These are phyloP conservation scores for Apis mellifera DNA, from an alignment of 1,140 invertebrate species.

Conservation along the genomic window DNA sequence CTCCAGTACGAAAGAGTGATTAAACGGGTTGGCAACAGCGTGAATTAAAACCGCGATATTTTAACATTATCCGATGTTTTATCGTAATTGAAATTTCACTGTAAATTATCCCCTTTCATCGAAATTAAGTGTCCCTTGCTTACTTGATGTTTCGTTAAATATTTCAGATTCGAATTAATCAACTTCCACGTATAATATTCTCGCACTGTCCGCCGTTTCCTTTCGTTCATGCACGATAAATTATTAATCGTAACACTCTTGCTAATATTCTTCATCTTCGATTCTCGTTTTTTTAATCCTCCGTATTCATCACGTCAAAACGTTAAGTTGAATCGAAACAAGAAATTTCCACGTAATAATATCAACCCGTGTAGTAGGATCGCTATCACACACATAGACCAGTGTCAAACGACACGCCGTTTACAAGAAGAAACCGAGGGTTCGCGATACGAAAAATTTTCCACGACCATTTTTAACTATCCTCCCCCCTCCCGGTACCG, in stretches of 20 bases:
- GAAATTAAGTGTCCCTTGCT: neutral
- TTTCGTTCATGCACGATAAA: too few species aligned
- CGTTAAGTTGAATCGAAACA: too few species aligned
- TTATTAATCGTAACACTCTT: too few species aligned
- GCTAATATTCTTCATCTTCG: too few species aligned
- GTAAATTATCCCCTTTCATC: slow-evolving; percentile 12
- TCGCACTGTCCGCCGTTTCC: neutral
- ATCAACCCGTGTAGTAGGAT: too few species aligned
- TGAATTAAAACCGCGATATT: slow-evolving; percentile 40
- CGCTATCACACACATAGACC: too few species aligned
- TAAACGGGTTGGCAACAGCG: slow-evolving; percentile 22
- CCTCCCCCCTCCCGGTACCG: too few species aligned
- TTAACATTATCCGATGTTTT: slow-evolving; percentile 36
- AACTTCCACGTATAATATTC: neutral
- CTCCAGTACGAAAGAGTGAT: neutral
- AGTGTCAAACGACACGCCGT: too few species aligned
- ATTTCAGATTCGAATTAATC: neutral
- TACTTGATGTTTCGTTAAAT: slow-evolving; percentile 31
- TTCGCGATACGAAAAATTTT: neutral
- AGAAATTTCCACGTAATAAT: too few species aligned
- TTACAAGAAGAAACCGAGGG: neutral
- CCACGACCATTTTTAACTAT: neutral
- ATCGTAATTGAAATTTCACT: slow-evolving; percentile 44
- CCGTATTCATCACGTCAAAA: too few species aligned
- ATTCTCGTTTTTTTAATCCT: too few species aligned